Base-by-base conservation (phyloP, 2,113 vertebrate genomes). In the Anguilla japonica region DNA sequence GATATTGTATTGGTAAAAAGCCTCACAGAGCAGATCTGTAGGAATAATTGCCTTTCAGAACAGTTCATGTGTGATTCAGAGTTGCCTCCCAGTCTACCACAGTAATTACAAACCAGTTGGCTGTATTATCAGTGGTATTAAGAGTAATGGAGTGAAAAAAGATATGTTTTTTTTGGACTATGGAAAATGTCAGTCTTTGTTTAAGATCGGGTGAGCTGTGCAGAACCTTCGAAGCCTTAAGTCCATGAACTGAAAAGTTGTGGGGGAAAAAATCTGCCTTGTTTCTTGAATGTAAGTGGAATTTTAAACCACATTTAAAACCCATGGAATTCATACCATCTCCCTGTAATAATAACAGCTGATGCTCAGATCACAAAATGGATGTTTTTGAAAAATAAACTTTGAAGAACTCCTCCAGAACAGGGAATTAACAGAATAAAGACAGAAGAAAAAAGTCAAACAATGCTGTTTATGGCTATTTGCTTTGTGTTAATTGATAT, bases 141-240 rank as follows among this genome's bases (percentile, higher is more conserved):
- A 85, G 84, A 79, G 78, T 85, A 85, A 85, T 60, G 78, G 75
- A 46, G 78, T 85, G 79, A 85, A 80, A 85, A 85, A 57, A 79
- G 81, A 60, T n/a, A 41, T 29, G n/a, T 57, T 85, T 85, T 57
- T 50, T 67, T 22, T 67, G 22, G 18, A 41, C 50, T 79, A 60
- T 43, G 20, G 29, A 80, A 85, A 80, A 53, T 85, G 67, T 63
- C 34, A 43, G 83, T 26, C 84, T 85, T 41, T 80, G 84, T 80
- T 81, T 83, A 60, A 41, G 84, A 81, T 39, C 41, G 56, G 53
- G 75, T 26, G 34, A 40, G 29, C 56, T 57, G 78, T 29, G n/a
- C n/a, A 29, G 84, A 85, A 26, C 26, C 20, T 29, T 34, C 43
- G 63, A 79, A 79, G 71, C 39, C 43, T 53, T 7, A 53, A 53